Percentiles rank a stretch among this genome's conserved stretches.
Conservation (phyloP, 2,113 vertebrate species). For the Coryphaenoides rupestris region DNA sequence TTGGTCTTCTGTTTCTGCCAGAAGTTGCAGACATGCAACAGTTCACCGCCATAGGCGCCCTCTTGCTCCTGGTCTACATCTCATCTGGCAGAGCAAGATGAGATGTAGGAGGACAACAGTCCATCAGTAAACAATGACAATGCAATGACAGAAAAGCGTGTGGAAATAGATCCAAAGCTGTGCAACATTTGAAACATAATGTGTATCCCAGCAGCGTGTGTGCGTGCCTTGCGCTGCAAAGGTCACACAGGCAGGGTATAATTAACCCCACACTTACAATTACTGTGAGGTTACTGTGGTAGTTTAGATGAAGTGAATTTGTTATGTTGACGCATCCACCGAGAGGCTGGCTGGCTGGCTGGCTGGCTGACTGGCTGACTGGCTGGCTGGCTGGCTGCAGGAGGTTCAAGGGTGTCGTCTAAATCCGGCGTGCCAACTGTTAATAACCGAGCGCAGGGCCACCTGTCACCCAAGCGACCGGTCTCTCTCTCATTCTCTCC, state of each 20-base stretch:
- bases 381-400: conserved; percentile 27
- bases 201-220: no score
- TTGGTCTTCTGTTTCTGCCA: no score
- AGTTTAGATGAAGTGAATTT: no score
- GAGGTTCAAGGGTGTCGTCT: conserved; percentile 42
- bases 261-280: no score
- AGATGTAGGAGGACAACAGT: conserved; percentile 72
- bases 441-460: conserved; percentile 50
- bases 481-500: conserved; percentile 29
- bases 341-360: no score
- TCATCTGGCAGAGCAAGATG: conserved; percentile 50
- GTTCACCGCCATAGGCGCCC: conserved; percentile 52
- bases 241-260: no score
- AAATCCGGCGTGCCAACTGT: conserved; percentile 62
- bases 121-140: background rate
- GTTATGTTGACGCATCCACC: no score
- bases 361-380: no score
- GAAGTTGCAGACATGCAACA: conserved; percentile 72
- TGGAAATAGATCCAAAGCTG: no score
- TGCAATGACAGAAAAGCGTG: background rate
- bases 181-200: no score
- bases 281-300: no score
- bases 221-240: no score
- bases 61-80: conserved; percentile 67
- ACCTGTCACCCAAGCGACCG: conserved; percentile 61